Evolutionary conservation across 2,888 invertebrate species (phyloP).

Genomic region (Encarsia formosa): DNA sequence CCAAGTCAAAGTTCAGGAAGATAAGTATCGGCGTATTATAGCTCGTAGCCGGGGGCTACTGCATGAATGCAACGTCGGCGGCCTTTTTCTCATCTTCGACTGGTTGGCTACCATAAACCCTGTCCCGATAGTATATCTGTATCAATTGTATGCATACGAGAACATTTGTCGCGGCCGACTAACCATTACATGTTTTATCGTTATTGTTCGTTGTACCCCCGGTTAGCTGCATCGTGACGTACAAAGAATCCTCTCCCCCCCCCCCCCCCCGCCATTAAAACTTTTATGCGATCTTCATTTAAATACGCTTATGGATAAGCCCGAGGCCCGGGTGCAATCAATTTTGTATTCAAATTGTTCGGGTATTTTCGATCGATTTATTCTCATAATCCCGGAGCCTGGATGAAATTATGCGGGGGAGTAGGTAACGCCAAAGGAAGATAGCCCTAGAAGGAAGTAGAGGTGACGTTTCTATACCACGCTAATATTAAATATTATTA

Average conservation of each 20-base stretch:
- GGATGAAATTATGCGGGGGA: too few relatives aligned
- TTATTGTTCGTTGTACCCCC: slow-evolving; percentile 43
- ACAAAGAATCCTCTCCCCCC: background rate
- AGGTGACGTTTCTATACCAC: slow-evolving; percentile 51
- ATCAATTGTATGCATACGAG: slow-evolving; percentile 50
- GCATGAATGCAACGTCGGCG: background rate
- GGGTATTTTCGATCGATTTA: slow-evolving; percentile 24
- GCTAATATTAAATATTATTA: slow-evolving; percentile 53
- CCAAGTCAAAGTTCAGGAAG: too few relatives aligned
- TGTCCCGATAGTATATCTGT: slow-evolving; percentile 51
- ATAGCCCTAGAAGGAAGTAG: slow-evolving; percentile 39
- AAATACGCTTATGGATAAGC: slow-evolving; percentile 51
- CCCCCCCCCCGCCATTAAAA: slow-evolving; percentile 37
- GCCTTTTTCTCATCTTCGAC: slow-evolving; percentile 4
- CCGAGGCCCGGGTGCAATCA: slow-evolving; percentile 33
- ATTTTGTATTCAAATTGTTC: slow-evolving; percentile 50
- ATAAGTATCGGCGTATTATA: background rate
- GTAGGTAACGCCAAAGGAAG: too few relatives aligned
- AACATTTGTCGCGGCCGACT: slow-evolving; percentile 44
- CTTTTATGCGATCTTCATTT: slow-evolving; percentile 50
- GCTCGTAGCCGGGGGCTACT: too few relatives aligned
- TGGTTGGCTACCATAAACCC: too few relatives aligned
- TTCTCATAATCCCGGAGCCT: slow-evolving; percentile 9
- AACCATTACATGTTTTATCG: slow-evolving; percentile 48
- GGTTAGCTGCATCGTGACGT: background rate